A percentile compares a stretch with the other conserved stretches of the same genome.
Evolutionary conservation across 2,888 invertebrate genomes (phyloP).

Genomic region (Drosophila sordidapex): DNA sequence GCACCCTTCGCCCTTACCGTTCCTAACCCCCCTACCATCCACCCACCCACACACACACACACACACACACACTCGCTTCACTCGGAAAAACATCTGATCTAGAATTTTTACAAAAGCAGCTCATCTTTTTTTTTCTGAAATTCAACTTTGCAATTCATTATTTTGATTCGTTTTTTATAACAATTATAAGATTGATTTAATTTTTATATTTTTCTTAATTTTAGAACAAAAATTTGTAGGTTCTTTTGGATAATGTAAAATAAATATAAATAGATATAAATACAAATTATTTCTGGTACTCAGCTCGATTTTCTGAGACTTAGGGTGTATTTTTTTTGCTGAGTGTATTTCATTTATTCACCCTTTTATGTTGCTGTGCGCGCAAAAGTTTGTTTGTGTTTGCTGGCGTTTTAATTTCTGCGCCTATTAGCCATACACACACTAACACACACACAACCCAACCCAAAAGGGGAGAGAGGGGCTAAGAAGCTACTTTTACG

Average conservation of each 20-base stretch:
- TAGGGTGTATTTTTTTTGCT: background rate
- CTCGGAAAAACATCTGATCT: background rate
- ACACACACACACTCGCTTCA: background rate
- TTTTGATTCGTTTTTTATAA: background rate
- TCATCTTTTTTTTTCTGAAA: background rate
- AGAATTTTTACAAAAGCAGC: background rate
- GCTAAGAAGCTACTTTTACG: slow-evolving; percentile 71
- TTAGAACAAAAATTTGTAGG: background rate
- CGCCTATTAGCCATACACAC: slow-evolving; percentile 43
- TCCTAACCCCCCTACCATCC: background rate
- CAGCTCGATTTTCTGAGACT: background rate
- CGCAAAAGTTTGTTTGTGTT: slow-evolving; percentile 48
- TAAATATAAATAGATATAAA: background rate
- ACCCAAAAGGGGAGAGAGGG: background rate
- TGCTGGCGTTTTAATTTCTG: slow-evolving; percentile 67
- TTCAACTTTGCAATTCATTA: background rate
- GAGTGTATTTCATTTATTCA: slow-evolving; percentile 6
- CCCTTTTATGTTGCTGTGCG: slow-evolving; percentile 24
- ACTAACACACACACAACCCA: slow-evolving; percentile 10
- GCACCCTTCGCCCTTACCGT: slow-evolving; percentile 35
- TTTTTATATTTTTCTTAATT: background rate
- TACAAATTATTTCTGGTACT: background rate
- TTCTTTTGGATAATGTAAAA: background rate
- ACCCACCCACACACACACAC: too few species aligned
- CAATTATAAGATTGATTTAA: background rate